These are phyloP conservation scores for Sander vitreus DNA, from an alignment of 2,113 vertebrate species.

Conservation along the genomic window DNA sequence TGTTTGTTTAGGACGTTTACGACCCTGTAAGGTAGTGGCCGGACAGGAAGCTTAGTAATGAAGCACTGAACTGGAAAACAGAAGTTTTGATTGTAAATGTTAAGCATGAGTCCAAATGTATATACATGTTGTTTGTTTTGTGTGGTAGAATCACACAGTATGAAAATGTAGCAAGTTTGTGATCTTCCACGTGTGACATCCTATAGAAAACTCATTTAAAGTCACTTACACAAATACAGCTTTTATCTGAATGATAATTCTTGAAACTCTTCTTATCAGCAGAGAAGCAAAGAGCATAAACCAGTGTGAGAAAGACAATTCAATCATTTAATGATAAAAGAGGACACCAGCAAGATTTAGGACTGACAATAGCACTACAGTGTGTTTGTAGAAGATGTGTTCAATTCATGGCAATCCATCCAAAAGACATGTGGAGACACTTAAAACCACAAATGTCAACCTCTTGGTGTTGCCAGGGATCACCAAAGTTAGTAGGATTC, in stretches of 20 bases:
- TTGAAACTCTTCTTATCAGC: constrained; percentile 7
- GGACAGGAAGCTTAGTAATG: constrained; percentile 29
- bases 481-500: background rate
- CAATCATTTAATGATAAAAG: constrained; percentile 15
- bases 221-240: background rate
- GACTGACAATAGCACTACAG: background rate
- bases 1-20: constrained; percentile 66
- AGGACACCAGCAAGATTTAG: constrained; percentile 26
- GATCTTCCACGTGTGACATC: background rate
- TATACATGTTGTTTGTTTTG: constrained; percentile 7
- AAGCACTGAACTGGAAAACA: constrained; percentile 15
- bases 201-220: background rate
- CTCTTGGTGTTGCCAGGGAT: background rate
- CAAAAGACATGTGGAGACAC: background rate
- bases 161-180: background rate
- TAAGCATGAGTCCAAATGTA: background rate
- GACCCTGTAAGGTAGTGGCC: constrained; percentile 23
- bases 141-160: background rate
- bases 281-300: constrained; percentile 4
- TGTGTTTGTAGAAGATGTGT: constrained; percentile 3
- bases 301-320: constrained; percentile 33
- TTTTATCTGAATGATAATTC: background rate
- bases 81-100: constrained; percentile 11
- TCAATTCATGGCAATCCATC: background rate
- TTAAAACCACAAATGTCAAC: background rate